Percentiles rank a stretch among this genome's conserved stretches.
Evolutionary conservation across 2,797 vertebrate species (phyloP).

Genomic region (Tenualosa ilisha): DNA sequence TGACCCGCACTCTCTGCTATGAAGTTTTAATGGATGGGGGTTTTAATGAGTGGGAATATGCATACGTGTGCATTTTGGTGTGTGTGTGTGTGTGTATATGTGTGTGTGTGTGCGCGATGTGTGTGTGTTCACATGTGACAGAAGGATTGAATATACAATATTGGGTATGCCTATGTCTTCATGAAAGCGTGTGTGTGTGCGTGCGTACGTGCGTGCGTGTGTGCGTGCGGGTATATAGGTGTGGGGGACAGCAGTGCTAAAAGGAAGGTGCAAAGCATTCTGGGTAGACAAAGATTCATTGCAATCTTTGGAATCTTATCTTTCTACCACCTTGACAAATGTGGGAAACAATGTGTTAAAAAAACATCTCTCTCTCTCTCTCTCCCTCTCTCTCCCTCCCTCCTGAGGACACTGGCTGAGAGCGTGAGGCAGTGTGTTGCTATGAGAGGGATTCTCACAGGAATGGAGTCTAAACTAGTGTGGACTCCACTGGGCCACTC

Average conservation of each 20-base stretch:
- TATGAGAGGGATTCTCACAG: not conserved
- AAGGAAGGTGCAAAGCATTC: not conserved
- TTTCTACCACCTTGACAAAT: not conserved
- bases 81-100: not conserved
- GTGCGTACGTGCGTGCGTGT: not conserved
- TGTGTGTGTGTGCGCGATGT: not conserved
- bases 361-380: not conserved
- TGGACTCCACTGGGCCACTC: not conserved
- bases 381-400: not conserved
- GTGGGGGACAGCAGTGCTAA: not conserved
- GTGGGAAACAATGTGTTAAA: not conserved
- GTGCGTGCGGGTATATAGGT: not conserved
- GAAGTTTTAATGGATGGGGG: not conserved
- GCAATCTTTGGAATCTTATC: not conserved
- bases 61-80: not conserved
- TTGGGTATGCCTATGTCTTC: not conserved
- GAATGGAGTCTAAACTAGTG: not conserved
- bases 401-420: not conserved
- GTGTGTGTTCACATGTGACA: not conserved
- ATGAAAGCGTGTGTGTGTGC: not conserved
- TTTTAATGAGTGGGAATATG: conserved; percentile 6
- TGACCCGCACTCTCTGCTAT: not conserved
- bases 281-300: not conserved
- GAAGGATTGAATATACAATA: not conserved
- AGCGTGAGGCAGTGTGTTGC: not conserved